Evolutionary conservation across 2,113 vertebrate species (phyloP), one percentile per base, ranked within the genome.

Genomic region (Empidonax traillii): DNA sequence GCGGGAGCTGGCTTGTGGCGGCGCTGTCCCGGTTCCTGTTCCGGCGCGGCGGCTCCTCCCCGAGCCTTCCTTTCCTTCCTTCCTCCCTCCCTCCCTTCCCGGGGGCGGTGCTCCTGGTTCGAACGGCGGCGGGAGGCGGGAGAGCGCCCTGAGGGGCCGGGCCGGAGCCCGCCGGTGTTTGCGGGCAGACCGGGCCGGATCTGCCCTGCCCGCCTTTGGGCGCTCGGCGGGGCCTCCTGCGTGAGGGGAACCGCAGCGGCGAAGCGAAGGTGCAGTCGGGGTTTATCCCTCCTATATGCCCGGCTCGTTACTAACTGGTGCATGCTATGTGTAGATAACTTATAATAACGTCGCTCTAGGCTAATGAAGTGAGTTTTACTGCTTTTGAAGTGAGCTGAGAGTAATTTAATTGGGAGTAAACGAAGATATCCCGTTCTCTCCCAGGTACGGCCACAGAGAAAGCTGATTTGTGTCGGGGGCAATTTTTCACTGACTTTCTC

Each of bases 341-440:
- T 13, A 6, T 25, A 0, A 41, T 41, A 41, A 41, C 12, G 12
- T 8, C 12, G 8, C 39, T 46, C 47, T 43, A 31, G 1, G 20
- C 28, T 15, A 0, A 10, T 1, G 3, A 3, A 37, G 25, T 1
- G 37, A 2, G 28, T 3, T 33, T 21, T 22, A 0, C 28, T 4
- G 2, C 27, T 65, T 15, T 3, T 7, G 5, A 3, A 33, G 39
- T 0, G 59, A 24, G 43, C 18, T 19, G 7, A 1, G 39, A 12
- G 0, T 4, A 4, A 2, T 0, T 35, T 7, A 2, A 3, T 0
- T 4, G 8, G 59, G 8, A 9, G 24, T 46, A 19, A 55, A 55
- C 14, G 9, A 6, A 8, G 35, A 1, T n/a, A 22, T 30, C 19
- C 47, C 7, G 0, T 37, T 49, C 16, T 72, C 14, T 17, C 23